Evolutionary conservation across 2,113 vertebrate species (phyloP), one percentile per base, ranked within the genome.

Genomic region (Eurystomus gularis): DNA sequence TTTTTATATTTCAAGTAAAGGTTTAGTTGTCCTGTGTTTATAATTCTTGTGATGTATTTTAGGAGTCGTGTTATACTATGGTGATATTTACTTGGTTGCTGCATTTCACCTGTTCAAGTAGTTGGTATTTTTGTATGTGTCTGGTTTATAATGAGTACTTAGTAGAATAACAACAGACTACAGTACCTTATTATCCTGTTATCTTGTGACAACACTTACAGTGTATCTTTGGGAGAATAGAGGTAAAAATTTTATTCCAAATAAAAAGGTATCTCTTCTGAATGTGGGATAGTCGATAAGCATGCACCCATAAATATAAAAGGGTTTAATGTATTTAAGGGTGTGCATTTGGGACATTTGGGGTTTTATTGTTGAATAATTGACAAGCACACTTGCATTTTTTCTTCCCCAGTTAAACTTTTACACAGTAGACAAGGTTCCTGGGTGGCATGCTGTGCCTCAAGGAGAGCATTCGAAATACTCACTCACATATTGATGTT

Each of bases 101-200:
- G 44, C 42, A 66, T 95, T 97, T 98, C 83, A 93, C 82, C 96
- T 97, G 85, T 96, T 94, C 82, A 86, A 97, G 93, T 54, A 88
- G 73, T 87, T 88, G 82, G 13, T 82, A 86, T 86, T 93, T 95
- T 94, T 91, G 79, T 90, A 73, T 94, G 81, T 21, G 76, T 72
- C 79, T 97, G 76, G 75, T 96, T 94, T 95, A 75, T 97, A 97
- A 97, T 97, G 93, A 97, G 86, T 93, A 97, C 88, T 96, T 97
- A 94, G 82, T 94, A 52, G 89, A 94, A 93, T 97, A 97, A 94
- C 89, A 97, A 86, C 93, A 96, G 54, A 10, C 86, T 94, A 62
- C 82, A 85, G 65, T 94, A 95, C 84, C 89, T 96, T 94, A 97
- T 97, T 97, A 97, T 97, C 94, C 88, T 96, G 68, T 95, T 96